phyloP scores from a whole-genome alignment of 1,140 invertebrate genomes.

The Onthophagus taurus region DNA sequence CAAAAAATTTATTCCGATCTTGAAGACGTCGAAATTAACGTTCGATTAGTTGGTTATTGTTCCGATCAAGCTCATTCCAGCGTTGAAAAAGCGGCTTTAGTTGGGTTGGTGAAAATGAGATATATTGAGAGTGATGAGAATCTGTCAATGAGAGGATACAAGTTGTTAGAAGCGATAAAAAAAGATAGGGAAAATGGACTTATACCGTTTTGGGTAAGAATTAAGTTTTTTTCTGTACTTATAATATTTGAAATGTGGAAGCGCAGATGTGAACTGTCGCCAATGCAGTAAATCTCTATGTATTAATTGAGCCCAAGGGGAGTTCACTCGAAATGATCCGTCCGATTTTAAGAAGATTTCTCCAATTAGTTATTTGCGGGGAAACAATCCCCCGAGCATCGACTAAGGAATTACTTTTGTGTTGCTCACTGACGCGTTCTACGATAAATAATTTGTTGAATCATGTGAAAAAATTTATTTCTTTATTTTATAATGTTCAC shows the following conservation, averaged over 20 bases:
- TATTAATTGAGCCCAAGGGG: constrained; percentile 20
- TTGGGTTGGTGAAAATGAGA: constrained; percentile 83
- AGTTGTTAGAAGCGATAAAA: constrained; percentile 67
- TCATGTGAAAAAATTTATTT: neutral
- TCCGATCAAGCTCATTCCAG: constrained; percentile 82
- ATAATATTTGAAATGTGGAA: neutral
- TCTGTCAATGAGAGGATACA: constrained; percentile 73
- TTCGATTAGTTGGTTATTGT: constrained; percentile 76
- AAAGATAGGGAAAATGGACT: constrained; percentile 78
- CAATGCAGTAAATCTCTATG: constrained; percentile 2
- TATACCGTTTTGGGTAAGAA: constrained; percentile 91
- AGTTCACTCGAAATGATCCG: constrained; percentile 3
- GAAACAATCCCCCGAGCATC: constrained; percentile 13
- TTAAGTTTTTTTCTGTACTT: neutral
- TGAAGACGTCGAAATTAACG: constrained; percentile 82
- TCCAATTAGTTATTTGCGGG: constrained; percentile 22
- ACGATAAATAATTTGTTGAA: neutral
- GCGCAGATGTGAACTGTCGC: constrained; percentile 6
- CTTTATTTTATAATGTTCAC: neutral
- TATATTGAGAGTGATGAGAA: constrained; percentile 82
- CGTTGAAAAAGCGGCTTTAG: constrained; percentile 84
- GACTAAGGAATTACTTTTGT: too few species aligned
- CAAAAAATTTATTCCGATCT: constrained; percentile 56
- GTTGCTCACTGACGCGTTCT: too few species aligned
- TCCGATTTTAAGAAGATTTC: constrained; percentile 19